These are phyloP conservation scores for Therioaphis trifolii DNA, from an alignment of 2,888 invertebrate species.

Conservation along the genomic window DNA sequence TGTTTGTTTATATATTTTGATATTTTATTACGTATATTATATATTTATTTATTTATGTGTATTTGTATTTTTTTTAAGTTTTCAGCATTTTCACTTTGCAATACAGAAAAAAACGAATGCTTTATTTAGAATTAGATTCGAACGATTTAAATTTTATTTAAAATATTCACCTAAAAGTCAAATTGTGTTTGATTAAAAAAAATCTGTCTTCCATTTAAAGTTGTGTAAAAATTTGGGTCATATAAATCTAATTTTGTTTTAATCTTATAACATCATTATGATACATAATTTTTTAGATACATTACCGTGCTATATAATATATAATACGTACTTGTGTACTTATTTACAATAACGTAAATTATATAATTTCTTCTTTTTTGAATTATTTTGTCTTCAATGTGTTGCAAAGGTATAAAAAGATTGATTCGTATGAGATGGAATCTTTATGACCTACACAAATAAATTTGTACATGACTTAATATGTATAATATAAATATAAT, in stretches of 20 bases:
- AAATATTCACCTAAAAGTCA: background rate
- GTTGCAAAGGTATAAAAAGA: too few species aligned
- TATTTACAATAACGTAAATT: too few species aligned
- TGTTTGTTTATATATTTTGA: constrained; percentile 44
- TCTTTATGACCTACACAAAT: constrained; percentile 2
- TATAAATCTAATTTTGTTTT: too few species aligned
- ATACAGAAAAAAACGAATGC: background rate
- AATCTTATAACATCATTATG: too few species aligned
- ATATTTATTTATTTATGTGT: background rate
- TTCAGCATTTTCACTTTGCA: constrained; percentile 40
- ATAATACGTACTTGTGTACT: too few species aligned
- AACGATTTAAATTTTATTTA: constrained; percentile 36
- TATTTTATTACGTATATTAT: background rate
- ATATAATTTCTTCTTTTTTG: too few species aligned
- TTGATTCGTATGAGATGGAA: background rate
- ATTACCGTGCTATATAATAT: too few species aligned
- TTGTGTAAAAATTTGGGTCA: too few species aligned
- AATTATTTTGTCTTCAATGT: too few species aligned
- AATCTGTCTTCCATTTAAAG: too few species aligned
- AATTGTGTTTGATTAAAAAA: too few species aligned
- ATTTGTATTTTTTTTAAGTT: constrained; percentile 20
- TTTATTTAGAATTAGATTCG: constrained; percentile 9
- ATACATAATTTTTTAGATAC: too few species aligned
- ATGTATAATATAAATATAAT: background rate
- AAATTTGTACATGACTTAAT: background rate